phyloP scores from a whole-genome alignment of 2,797 vertebrate genomes.

The Hapalemur alaotrensis region DNA sequence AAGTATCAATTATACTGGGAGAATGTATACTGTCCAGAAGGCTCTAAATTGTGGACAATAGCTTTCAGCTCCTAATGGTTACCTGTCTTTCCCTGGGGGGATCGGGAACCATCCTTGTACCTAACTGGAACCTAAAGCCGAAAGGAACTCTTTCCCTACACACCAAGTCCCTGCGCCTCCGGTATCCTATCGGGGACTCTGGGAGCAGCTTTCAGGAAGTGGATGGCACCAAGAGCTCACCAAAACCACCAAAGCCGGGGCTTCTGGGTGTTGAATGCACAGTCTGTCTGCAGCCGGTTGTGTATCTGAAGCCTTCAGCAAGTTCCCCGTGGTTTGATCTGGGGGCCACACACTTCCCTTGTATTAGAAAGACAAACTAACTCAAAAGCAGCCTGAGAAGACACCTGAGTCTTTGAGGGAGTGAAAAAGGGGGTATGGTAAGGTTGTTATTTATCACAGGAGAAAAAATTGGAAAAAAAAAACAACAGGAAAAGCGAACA shows the following conservation, averaged over 20 bases:
- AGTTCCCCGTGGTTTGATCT: constrained; percentile 69
- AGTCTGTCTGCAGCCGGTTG: constrained; percentile 75
- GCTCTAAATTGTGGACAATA: not conserved
- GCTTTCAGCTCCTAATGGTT: not conserved
- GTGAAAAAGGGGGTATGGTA: not conserved
- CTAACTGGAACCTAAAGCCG: not conserved
- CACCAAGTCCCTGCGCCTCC: not conserved
- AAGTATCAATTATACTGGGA: not conserved
- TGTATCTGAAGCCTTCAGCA: constrained; percentile 77
- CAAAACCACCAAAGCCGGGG: constrained; percentile 62
- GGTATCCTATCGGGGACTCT: constrained; percentile 34
- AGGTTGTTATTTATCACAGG: not conserved
- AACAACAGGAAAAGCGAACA: not conserved
- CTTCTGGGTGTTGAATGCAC: constrained; percentile 44
- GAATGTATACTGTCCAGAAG: no score
- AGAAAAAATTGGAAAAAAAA: not conserved
- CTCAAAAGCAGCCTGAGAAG: constrained; percentile 23
- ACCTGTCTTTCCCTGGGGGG: not conserved
- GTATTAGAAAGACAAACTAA: constrained; percentile 69
- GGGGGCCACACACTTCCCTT: constrained; percentile 60
- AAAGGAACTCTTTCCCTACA: not conserved
- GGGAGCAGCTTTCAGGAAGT: constrained; percentile 75
- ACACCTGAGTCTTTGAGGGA: not conserved
- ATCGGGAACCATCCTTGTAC: not conserved
- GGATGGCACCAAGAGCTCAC: constrained; percentile 74